Evolutionary conservation across 1,140 invertebrate genomes (phyloP).

Genomic region (Stegodyphus dumicola): DNA sequence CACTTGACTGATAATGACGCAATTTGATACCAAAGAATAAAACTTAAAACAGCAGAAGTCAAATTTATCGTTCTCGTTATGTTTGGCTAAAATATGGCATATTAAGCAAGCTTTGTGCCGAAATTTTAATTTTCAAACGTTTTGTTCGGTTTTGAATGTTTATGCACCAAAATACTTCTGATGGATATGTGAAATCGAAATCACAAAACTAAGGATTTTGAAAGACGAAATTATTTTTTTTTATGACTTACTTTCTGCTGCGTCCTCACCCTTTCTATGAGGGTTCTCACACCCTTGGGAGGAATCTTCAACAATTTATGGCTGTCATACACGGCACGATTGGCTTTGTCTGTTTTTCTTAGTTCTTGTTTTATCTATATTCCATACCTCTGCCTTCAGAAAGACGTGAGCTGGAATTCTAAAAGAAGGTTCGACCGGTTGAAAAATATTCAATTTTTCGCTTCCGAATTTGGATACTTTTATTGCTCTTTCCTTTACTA

Average conservation of each 20-base stretch:
- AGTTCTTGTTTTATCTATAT: constrained; percentile 39
- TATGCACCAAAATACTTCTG: too few relatives aligned
- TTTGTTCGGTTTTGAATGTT: too few relatives aligned
- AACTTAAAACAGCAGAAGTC: too few relatives aligned
- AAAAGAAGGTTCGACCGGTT: constrained; percentile 43
- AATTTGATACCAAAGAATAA: too few relatives aligned
- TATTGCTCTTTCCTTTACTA: constrained; percentile 22
- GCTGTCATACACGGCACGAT: constrained; percentile 45
- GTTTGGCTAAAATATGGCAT: too few relatives aligned
- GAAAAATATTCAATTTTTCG: constrained; percentile 58
- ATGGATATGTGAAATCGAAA: too few relatives aligned
- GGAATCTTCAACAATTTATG: constrained; percentile 49
- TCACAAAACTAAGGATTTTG: too few relatives aligned
- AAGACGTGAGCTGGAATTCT: constrained; percentile 48
- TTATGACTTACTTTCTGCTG: neutral
- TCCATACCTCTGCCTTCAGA: constrained; percentile 26
- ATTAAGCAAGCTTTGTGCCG: too few relatives aligned
- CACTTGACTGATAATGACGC: too few relatives aligned
- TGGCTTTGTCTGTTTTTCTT: constrained; percentile 19
- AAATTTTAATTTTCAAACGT: too few relatives aligned
- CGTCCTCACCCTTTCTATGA: neutral
- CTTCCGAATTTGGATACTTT: constrained; percentile 52
- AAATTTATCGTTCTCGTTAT: too few relatives aligned
- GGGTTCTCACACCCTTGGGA: neutral
- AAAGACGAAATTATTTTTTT: neutral